Base-by-base conservation (phyloP, 2,113 vertebrate genomes). In the Onychostoma macrolepis region DNA sequence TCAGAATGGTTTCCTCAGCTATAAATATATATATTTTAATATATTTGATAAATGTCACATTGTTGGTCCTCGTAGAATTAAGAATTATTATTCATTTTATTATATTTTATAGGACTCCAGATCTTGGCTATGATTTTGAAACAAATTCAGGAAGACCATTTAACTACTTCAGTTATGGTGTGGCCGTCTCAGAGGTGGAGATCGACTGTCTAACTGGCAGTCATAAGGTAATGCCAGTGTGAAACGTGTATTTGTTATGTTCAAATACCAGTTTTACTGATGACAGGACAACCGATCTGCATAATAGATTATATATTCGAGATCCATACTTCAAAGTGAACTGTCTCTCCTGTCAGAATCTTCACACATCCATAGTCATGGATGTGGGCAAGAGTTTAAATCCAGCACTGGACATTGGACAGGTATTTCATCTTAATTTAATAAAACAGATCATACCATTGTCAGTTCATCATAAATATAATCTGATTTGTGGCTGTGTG, bases 331-430 rank as follows among this genome's bases (percentile, higher is more conserved):
- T 10, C 10, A 45, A 75, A 75, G 38, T 45, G n/a, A 12, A 74
- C 10, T n/a, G 1, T 45, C 13, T 76, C n/a, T 26, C 33, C 77
- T 71, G 89, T 67, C 75, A 99, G 98, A 99, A 98, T 84, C 90
- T 99, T 84, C 96, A 96, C 63, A 97, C 97, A 19, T 96, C 97
- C 84, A 96, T 99, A 1, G 97, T 99, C 84, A 99, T 99, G 98
- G 98, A 99, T 85, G 98, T 99, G 2, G 98, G 98, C 10, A 94
- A 91, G 86, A 99, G 97, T 83, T 93, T 99, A 86, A 99, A 99
- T 89, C 98, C 98, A 36, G 98, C 98, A 11, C 95, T 99, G 12
- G 98, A 99, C 87, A 97, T 99, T 58, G 98, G 98, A 75, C 98
- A 99, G 96, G 98, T 98, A 91, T 93, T 92, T 45, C 83, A 19